phyloP scores from a whole-genome alignment of 1,140 invertebrate species.

The Neodiprion fabricii region DNA sequence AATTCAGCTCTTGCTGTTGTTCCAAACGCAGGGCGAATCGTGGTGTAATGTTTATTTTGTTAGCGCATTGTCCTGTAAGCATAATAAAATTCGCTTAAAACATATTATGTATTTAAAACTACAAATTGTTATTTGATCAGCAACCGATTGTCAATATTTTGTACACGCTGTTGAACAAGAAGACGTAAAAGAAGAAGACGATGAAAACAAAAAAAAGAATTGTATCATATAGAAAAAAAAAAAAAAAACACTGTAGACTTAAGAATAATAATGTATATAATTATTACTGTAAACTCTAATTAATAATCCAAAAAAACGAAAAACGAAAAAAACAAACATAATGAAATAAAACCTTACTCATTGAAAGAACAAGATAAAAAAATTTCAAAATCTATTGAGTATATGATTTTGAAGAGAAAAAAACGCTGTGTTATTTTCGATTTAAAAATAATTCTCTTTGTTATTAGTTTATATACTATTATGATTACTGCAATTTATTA shows the following conservation, averaged over 20 bases:
- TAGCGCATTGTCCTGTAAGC: too few relatives aligned
- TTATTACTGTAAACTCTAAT: slow-evolving; percentile 49
- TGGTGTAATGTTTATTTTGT: too few relatives aligned
- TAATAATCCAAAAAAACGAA: slow-evolving; percentile 28
- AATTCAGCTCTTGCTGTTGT: too few relatives aligned
- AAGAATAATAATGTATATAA: slow-evolving; percentile 55
- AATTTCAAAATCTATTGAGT: not conserved
- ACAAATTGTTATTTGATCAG: slow-evolving; percentile 16
- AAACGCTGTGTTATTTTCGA: slow-evolving; percentile 30
- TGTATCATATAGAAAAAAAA: slow-evolving; percentile 50
- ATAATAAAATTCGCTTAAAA: too few relatives aligned
- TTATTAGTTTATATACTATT: slow-evolving; percentile 55
- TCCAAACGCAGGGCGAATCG: too few relatives aligned
- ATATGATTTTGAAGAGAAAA: slow-evolving; percentile 9
- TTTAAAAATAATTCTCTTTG: slow-evolving; percentile 40
- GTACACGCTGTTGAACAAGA: slow-evolving; percentile 25
- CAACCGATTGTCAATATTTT: slow-evolving; percentile 33
- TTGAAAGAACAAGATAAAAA: slow-evolving; percentile 23
- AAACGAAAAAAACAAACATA: slow-evolving; percentile 8
- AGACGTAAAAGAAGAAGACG: slow-evolving; percentile 38
- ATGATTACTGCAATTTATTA: slow-evolving; percentile 55
- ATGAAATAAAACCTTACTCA: not conserved
- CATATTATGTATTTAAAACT: not conserved
- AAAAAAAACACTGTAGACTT: slow-evolving; percentile 39
- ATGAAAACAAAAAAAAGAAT: slow-evolving; percentile 26